Evolutionary conservation across 2,888 invertebrate genomes (phyloP), one percentile per base, ranked within the genome.

Genomic region (Lordiphosa fenestrarum): DNA sequence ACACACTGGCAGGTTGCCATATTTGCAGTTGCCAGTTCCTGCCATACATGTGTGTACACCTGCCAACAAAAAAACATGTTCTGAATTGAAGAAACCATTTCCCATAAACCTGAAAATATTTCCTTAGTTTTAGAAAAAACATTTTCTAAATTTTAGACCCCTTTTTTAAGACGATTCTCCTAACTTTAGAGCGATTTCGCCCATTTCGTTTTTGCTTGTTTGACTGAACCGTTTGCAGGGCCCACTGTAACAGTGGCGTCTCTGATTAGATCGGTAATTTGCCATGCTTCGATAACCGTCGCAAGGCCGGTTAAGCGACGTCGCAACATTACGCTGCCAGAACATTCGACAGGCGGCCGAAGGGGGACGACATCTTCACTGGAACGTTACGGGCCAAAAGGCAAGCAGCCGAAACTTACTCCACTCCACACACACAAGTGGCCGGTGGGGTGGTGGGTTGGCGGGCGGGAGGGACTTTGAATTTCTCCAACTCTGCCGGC

Each of bases 281-380:
- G 78, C 74, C 73, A 85, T 74, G 87, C 69, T 84, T 87, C 86
- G 87, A 84, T 86, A 76, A 71, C 60, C 78, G 77, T 81, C 77
- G 73, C 57, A 67, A 62, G 66, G 82, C 42, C 67, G 60, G 64
- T 57, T 66, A 65, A 67, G 58, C 53, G 21, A 35, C 15, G 2
- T 3, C 36, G 10, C 38, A 35, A 25, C 25, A 37, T 37, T 21
- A 6, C 12, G 39, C 21, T 21, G 13, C 53, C 47, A 81, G 77
- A 75, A 75, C 71, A 37, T 62, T 80, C 46, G 47, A 39, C 53
- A 44, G 52, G 39, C 38, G 52, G 39, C 38, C 23, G 52, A 21
- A 19, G 25, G 2, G 30, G 39, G 47, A 62, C 64, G 67, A 71
- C 71, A 77, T 78, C 76, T 70, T 72, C 72, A 76, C 74, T 78